Conservation (phyloP, 2,797 vertebrate species). For the Thamnophis elegans region DNA sequence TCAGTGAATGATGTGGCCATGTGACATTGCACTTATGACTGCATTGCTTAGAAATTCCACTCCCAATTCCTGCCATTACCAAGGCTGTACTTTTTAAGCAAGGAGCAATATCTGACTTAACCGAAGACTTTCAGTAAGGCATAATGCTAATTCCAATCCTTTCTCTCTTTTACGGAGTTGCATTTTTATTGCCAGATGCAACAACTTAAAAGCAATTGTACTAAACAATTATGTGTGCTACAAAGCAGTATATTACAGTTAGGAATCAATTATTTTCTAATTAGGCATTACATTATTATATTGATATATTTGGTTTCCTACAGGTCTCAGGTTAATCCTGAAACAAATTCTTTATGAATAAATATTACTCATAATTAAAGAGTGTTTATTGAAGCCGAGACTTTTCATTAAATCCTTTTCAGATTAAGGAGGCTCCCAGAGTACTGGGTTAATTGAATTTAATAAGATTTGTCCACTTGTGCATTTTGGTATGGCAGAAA, state of each 20-base stretch:
- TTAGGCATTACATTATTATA: constrained; percentile 75
- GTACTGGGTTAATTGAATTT: constrained; percentile 66
- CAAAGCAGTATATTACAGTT: constrained; percentile 74
- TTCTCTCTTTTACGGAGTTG: constrained; percentile 55
- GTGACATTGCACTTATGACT: background rate
- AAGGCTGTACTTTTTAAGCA: background rate
- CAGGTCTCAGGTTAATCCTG: constrained; percentile 69
- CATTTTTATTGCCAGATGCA: constrained; percentile 69
- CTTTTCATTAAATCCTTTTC: constrained; percentile 75
- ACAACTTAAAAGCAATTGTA: constrained; percentile 66
- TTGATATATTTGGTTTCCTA: constrained; percentile 70
- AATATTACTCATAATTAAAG: constrained; percentile 75
- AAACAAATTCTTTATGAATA: constrained; percentile 74
- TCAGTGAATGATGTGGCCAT: background rate
- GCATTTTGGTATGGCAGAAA: constrained; percentile 62
- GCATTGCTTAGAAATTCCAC: background rate
- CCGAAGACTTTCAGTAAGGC: background rate
- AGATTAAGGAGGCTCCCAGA: constrained; percentile 69
- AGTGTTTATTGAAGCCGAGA: constrained; percentile 58
- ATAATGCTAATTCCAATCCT: background rate
- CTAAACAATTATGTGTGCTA: constrained; percentile 67
- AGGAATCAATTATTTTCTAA: constrained; percentile 74
- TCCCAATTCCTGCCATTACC: background rate
- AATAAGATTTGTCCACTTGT: constrained; percentile 70
- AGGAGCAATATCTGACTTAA: constrained; percentile 2